These are phyloP conservation scores for Pyrrhia umbra DNA, from an alignment of 2,888 invertebrate genomes.

Conservation along the genomic window DNA sequence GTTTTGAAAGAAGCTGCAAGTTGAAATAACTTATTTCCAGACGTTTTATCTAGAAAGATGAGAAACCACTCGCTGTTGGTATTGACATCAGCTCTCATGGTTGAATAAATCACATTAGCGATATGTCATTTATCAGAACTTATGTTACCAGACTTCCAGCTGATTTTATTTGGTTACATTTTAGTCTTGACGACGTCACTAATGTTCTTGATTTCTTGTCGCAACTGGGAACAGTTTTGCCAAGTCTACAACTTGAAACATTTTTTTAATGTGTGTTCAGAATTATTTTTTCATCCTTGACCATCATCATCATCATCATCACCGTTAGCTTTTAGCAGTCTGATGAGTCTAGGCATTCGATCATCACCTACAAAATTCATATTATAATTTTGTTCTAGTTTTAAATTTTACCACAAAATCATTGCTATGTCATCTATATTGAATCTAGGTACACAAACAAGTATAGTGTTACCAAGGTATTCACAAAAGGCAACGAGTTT, in stretches of 20 bases:
- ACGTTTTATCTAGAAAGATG: constrained; percentile 5
- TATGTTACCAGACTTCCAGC: neutral
- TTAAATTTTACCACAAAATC: constrained; percentile 10
- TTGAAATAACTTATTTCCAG: neutral
- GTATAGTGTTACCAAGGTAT: constrained; percentile 23
- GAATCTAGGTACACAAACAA: constrained; percentile 2
- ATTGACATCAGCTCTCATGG: constrained; percentile 11
- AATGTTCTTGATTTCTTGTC: no score
- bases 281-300: no score
- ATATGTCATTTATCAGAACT: neutral
- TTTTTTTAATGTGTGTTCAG: no score
- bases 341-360: neutral
- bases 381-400: constrained; percentile 5
- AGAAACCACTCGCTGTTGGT: neutral
- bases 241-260: no score
- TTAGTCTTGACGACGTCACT: neutral
- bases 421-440: constrained; percentile 24
- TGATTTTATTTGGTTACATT: neutral
- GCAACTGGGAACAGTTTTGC: no score
- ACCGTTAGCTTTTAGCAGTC: neutral
- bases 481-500: constrained; percentile 25
- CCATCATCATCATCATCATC: neutral
- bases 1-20: neutral
- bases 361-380: neutral
- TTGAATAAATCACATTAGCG: constrained; percentile 18